Base-by-base conservation (phyloP, 2,888 invertebrate genomes). In the Xanthostigma xanthostigma region DNA sequence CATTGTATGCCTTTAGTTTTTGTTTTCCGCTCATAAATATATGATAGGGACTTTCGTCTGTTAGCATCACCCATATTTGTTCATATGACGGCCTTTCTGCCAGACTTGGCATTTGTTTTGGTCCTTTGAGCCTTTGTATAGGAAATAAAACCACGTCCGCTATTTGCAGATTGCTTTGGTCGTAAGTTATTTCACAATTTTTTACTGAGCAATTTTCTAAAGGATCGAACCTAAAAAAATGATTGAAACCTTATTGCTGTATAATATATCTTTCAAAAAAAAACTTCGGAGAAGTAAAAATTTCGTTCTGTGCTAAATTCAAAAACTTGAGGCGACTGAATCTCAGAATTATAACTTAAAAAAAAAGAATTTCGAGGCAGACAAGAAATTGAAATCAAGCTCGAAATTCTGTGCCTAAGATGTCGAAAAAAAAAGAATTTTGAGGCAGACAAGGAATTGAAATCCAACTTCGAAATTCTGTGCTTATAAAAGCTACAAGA, bases 41-140 rank as follows among this genome's bases (percentile, higher is more conserved):
- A 55, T 81, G 66, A 9, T 59, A 58, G 0, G 84, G 81, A 13
- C 81, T 76, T 63, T 84, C 84, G 55, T 84, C 84, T 0, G 73
- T 79, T 48, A 81, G 62, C 55, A 81, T 83, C 41, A 84, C 73
- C 84, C 84, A 84, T 53, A 75, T 72, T 62, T 84, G 84, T 3
- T 59, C 52, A 1, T 55, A 59, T 2, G 64, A 64, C 45, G 71
- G 67, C 2, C 69, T 64, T 27, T 63, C 52, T 1, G 60, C 35
- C 1, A 65, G 64, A 33, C 58, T 60, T 3, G 81, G 81, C 39
- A 83, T 60, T 36, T 75, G 73, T 1, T 71, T 53, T 0, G 69
- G 57, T 11, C 62, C 62, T 41, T 60, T 61, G 11, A 66, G 69
- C 33, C 71, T 57, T 51, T 78, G 75, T 40, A 79, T 58, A 56